Evolutionary conservation across 30 jellyfish, hydroid and myxozoan genomes (phyloP).

Genomic region (Turritopsis dohrnii): DNA sequence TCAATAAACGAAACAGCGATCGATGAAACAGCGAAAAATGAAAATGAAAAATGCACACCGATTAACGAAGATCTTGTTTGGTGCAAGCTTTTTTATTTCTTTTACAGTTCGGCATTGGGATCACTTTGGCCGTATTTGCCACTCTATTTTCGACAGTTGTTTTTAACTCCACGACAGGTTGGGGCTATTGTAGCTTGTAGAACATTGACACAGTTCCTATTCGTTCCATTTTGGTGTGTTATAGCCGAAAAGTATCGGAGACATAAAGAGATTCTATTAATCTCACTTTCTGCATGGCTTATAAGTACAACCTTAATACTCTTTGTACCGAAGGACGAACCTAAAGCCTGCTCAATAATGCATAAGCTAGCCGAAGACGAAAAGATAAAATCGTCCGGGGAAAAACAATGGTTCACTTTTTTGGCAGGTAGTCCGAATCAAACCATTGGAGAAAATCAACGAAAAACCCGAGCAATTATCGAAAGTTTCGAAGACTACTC

Average conservation of each 20-base stretch:
- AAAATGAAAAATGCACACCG: neutral
- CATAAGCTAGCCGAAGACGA: neutral
- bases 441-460: neutral
- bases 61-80: slow-evolving; percentile 32
- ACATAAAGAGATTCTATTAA: slow-evolving; percentile 53
- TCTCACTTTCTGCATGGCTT: slow-evolving; percentile 72
- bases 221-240: slow-evolving; percentile 90
- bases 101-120: slow-evolving; percentile 81
- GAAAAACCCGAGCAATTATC: slow-evolving; percentile 18
- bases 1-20: neutral
- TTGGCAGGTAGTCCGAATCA: neutral
- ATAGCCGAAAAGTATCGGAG: slow-evolving; percentile 69
- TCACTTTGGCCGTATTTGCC: slow-evolving; percentile 94
- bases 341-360: slow-evolving; percentile 86
- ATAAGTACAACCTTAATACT: slow-evolving; percentile 63
- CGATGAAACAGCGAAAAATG: slow-evolving; percentile 10
- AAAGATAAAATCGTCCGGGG: neutral
- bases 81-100: slow-evolving; percentile 69
- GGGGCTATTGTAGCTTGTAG: slow-evolving; percentile 90
- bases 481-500: slow-evolving; percentile 34
- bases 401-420: slow-evolving; percentile 57
- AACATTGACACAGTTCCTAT: slow-evolving; percentile 65
- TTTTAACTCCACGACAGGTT: slow-evolving; percentile 86
- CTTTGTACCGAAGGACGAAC: slow-evolving; percentile 81
- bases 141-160: slow-evolving; percentile 71